Percentiles rank a stretch among this genome's conserved stretches.
Conservation (phyloP, 1,140 invertebrate species). For the Philaenus spumarius region DNA sequence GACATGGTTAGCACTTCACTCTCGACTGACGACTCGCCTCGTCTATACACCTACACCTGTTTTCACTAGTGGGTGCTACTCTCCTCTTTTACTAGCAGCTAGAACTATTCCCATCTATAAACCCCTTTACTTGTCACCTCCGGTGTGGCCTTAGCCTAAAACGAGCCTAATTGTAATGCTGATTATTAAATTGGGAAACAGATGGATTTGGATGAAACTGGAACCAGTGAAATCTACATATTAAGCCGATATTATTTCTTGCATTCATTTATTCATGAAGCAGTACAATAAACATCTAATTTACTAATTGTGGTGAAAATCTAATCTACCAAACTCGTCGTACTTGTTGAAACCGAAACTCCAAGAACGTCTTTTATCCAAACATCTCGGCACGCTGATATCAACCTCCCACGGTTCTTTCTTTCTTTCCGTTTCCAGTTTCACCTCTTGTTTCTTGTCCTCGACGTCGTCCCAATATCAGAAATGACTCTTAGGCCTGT, state of each 20-base stretch:
- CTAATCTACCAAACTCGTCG: constrained; percentile 7
- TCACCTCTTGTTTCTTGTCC: background rate
- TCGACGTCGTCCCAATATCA: background rate
- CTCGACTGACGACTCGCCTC: too few species aligned
- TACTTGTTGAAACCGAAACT: constrained; percentile 4
- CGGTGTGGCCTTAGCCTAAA: background rate
- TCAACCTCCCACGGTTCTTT: constrained; percentile 4
- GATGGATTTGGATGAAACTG: constrained; percentile 29
- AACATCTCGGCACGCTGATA: constrained; percentile 3
- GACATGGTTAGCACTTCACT: too few species aligned
- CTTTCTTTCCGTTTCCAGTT: background rate
- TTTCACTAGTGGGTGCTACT: too few species aligned
- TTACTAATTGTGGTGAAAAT: constrained; percentile 8
- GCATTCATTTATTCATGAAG: constrained; percentile 34
- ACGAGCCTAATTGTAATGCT: constrained; percentile 13
- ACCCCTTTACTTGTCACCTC: background rate
- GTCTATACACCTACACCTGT: background rate
- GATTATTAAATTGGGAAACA: constrained; percentile 30
- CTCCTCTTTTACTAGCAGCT: too few species aligned
- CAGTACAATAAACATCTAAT: constrained; percentile 29
- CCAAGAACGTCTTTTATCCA: background rate
- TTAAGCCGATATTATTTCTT: constrained; percentile 25
- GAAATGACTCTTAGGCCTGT: background rate
- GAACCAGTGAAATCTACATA: constrained; percentile 22
- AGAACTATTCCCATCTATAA: too few species aligned